Conservation (phyloP, 2,888 invertebrate species). For the Aphodius granarius region DNA sequence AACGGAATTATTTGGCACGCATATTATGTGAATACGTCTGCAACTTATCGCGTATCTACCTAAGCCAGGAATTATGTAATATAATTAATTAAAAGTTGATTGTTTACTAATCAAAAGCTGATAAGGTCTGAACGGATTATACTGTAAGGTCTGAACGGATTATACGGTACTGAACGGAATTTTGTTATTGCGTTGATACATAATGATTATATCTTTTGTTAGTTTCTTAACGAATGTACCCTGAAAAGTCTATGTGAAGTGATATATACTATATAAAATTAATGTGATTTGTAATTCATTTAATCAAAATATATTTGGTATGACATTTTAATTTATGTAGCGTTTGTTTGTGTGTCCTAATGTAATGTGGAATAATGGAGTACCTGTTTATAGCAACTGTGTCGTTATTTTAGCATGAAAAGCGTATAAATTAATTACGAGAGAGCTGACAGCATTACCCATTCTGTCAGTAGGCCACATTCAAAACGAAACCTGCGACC, state of each 20-base stretch:
- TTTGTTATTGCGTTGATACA: background rate
- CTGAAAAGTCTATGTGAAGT: too few relatives aligned
- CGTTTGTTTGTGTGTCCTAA: too few relatives aligned
- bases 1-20: background rate
- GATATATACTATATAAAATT: background rate
- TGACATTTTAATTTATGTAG: too few relatives aligned
- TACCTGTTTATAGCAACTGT: background rate
- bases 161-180: background rate
- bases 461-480: background rate
- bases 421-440: too few relatives aligned
- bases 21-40: background rate
- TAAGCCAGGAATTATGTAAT: background rate
- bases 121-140: background rate
- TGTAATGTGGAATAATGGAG: background rate
- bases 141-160: background rate
- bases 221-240: too few relatives aligned
- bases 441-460: background rate
- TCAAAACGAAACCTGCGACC: background rate
- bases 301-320: too few relatives aligned
- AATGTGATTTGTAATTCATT: too few relatives aligned
- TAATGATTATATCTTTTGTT: too few relatives aligned
- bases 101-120: background rate
- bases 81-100: background rate
- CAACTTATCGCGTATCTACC: background rate
- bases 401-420: background rate